Evolutionary conservation across 2,888 invertebrate genomes (phyloP), one percentile per base, ranked within the genome.

Genomic region (Drosophila heteroneura): DNA sequence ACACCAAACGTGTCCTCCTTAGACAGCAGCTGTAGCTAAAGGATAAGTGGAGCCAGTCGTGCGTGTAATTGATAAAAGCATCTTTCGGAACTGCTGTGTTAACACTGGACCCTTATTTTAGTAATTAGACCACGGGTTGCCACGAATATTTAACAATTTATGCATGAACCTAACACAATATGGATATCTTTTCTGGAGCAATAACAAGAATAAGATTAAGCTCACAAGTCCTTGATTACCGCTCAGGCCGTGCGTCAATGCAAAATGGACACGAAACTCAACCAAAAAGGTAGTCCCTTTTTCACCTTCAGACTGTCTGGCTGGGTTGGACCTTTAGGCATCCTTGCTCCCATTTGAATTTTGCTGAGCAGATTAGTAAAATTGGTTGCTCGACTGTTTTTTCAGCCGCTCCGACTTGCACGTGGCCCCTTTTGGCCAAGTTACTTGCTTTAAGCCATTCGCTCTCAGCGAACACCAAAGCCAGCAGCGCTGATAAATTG

Each of bases 11-110:
- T 81, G 72, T 56, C 72, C 57, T 53, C 76, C 67, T 58, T 49
- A 64, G 39, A 41, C 51, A 32, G 30, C 33, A 39, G 30, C 22
- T 35, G 30, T 32, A 2, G 30, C 30, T 4, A 32, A 16, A 39
- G 28, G 47, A 62, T 57, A 35, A 49, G 32, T n/a, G 39, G n/a
- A 51, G 37, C 44, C 63, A 70, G 63, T 57, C 73, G 68, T 67
- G 74, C 67, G 69, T 88, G 76, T 88, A 81, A 88, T 88, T 85
- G 85, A 83, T 81, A 82, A 82, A 85, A 70, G 71, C 61, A 74
- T 64, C 66, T 70, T 64, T 44, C 51, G 47, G n/a, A 58, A 39
- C 19, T 47, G 65, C n/a, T 70, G 28, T 49, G 39, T 61, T 60
- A 47, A 56, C 64, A 58, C 41, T 44, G 53, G 68, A 30, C 61